These are phyloP conservation scores for Drosophila nigromelanica DNA, from an alignment of 1,140 invertebrate species.

Conservation along the genomic window DNA sequence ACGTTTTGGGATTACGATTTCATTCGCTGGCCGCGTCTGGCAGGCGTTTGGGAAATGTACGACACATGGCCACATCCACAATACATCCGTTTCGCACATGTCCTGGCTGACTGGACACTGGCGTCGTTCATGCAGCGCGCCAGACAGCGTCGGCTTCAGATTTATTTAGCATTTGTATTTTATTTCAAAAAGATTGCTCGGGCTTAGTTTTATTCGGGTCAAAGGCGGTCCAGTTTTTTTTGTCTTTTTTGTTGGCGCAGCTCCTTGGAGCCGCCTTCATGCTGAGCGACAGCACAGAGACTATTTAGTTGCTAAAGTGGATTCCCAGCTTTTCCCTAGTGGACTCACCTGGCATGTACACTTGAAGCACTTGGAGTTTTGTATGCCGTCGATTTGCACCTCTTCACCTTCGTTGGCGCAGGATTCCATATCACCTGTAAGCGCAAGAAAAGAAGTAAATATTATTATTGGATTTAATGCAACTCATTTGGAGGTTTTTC, in stretches of 20 bases:
- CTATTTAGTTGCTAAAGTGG: neutral
- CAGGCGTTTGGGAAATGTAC: constrained; percentile 47
- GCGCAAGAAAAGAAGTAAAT: constrained; percentile 6
- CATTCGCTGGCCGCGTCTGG: constrained; percentile 46
- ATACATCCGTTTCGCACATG: constrained; percentile 44
- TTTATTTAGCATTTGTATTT: constrained; percentile 67
- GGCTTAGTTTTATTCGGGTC: constrained; percentile 51
- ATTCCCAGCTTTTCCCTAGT: neutral
- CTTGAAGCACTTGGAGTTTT: constrained; percentile 77
- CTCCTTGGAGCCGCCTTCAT: constrained; percentile 46
- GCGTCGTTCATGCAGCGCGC: constrained; percentile 63
- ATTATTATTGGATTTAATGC: neutral
- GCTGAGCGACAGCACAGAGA: neutral
- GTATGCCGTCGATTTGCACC: constrained; percentile 52
- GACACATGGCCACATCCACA: constrained; percentile 43
- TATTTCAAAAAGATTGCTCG: constrained; percentile 42
- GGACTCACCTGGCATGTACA: constrained; percentile 75
- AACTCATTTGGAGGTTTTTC: constrained; percentile 15
- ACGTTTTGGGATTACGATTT: constrained; percentile 44
- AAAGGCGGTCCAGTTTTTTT: constrained; percentile 55
- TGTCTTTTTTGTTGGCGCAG: constrained; percentile 38
- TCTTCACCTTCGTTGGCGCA: constrained; percentile 80
- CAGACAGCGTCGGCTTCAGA: constrained; percentile 48
- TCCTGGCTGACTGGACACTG: constrained; percentile 72
- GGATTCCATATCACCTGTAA: constrained; percentile 70